Evolutionary conservation across 2,113 vertebrate species (phyloP), one percentile per base, ranked within the genome.

Genomic region (Corythaixoides concolor): DNA sequence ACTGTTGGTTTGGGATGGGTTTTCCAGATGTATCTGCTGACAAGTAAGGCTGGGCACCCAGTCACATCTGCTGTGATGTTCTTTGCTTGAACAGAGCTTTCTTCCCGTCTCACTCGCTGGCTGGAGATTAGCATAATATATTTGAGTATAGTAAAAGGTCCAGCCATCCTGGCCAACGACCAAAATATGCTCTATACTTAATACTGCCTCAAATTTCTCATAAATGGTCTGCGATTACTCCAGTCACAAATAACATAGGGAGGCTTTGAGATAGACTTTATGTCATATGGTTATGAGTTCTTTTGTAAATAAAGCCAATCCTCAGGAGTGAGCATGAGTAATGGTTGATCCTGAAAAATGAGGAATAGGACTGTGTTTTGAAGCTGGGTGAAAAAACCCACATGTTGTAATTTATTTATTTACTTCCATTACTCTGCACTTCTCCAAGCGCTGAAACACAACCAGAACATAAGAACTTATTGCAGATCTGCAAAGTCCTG

Each of bases 391-490:
- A 83, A 87, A 89, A 94, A 76, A 12, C 6, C 21, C 39, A 28
- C 52, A 39, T 47, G 33, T 72, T 92, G 80, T 88, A 84, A 94
- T 86, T 93, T 96, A 89, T 95, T 90, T 94, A 84, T 96, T 97
- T 95, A 66, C 58, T 68, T 95, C 60, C 53, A 85, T 91, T 92
- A 95, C 89, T 91, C 77, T 90, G 69, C 41, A 68, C 73, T 93
- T 96, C 73, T 96, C 83, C 60, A 79, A 95, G 83, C 12, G 3
- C 80, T 68, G 90, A 90, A 94, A 92, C 74, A 52, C 7, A 59
- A 94, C n/a, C 85, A 91, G 69, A 91, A 43, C 55, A 28, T 50
- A 69, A 89, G 92, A 82, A 88, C 91, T 83, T 96, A 97, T 80
- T 89, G 90, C 94, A 94, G 62, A 93, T 95, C 91, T 91, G 89